These are phyloP conservation scores for Chloroclysta siterata DNA, from an alignment of 2,888 invertebrate species.

Conservation along the genomic window DNA sequence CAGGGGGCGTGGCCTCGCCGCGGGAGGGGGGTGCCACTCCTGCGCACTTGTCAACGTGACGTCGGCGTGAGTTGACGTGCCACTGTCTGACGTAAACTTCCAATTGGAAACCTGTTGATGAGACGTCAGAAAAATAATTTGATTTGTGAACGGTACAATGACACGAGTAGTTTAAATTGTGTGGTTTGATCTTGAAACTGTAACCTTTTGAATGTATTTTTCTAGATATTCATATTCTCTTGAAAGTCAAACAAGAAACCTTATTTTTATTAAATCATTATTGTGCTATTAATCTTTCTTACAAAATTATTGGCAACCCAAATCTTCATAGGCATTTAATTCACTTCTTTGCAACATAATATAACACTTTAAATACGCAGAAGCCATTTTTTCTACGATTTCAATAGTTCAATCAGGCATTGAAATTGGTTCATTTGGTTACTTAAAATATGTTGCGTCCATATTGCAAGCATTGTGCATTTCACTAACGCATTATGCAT, in stretches of 20 bases:
- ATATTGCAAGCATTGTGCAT: not conserved
- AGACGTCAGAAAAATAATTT: conserved; percentile 18
- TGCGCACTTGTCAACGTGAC: conserved; percentile 73
- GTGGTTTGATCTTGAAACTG: not conserved
- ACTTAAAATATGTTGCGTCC: not conserved
- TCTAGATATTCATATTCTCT: not conserved
- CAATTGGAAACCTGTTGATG: conserved; percentile 37
- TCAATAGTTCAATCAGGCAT: not conserved
- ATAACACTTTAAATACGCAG: not conserved
- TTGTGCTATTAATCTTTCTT: too few species aligned
- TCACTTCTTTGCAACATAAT: not conserved
- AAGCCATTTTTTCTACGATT: not conserved
- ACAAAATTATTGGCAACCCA: not conserved
- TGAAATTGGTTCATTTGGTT: not conserved
- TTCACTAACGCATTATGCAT: not conserved
- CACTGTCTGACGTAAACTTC: conserved; percentile 49
- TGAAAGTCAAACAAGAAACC: not conserved
- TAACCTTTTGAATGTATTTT: not conserved
- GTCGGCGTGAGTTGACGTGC: conserved; percentile 58
- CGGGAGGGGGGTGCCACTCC: conserved; percentile 64
- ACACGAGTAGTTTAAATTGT: conserved; percentile 3
- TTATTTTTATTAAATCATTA: too few species aligned
- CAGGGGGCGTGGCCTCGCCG: conserved; percentile 63
- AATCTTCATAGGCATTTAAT: not conserved
- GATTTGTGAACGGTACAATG: conserved; percentile 29